Evolutionary conservation across 2,797 vertebrate genomes (phyloP), one percentile per base, ranked within the genome.

Genomic region (Sphaeramia orbicularis): DNA sequence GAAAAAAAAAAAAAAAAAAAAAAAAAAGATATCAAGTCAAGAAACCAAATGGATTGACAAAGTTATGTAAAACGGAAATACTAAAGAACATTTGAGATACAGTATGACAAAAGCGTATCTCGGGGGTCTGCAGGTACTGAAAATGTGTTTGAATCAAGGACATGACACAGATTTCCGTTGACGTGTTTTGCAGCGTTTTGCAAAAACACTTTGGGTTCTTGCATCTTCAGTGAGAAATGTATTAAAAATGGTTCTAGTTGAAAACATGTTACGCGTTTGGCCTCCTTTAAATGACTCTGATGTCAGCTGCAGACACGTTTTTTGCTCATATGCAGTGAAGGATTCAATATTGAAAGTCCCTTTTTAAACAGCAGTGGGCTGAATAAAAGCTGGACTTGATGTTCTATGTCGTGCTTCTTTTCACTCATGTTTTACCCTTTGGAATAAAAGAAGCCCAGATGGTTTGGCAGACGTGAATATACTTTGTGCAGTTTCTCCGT

Each of bases 331-430:
- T 44, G 32, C 10, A 32, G n/a, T 1, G 15, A 65, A 40, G 32
- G 40, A 48, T 48, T 30, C 12, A 58, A 27, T 52, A 48, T 67
- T 52, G n/a, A 68, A 54, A 62, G 15, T 0, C 12, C 16, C 41
- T n/a, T 42, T 45, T 69, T 53, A 19, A 42, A 49, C 8, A 41
- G 32, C 41, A 24, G 16, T 12, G 44, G 50, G 37, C 12, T 43
- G 6, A 69, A 12, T 6, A 18, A 76, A 68, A 30, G 35, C 36
- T 10, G 35, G 21, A 57, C 45, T 53, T 27, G 14, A 2, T 38
- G 18, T 50, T 72, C 40, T 47, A 47, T 45, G 35, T 18, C 65
- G 14, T 2, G 2, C 51, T 75, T 45, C 49, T 27, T 43, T 65
- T 66, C 13, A 50, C 64, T 15, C 30, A 24, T 47, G 21, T 48